A percentile compares a stretch with the other conserved stretches of the same genome.
These are phyloP conservation scores for Acrobeloides nanus DNA, from an alignment of 2,888 invertebrate genomes.

Conservation along the genomic window DNA sequence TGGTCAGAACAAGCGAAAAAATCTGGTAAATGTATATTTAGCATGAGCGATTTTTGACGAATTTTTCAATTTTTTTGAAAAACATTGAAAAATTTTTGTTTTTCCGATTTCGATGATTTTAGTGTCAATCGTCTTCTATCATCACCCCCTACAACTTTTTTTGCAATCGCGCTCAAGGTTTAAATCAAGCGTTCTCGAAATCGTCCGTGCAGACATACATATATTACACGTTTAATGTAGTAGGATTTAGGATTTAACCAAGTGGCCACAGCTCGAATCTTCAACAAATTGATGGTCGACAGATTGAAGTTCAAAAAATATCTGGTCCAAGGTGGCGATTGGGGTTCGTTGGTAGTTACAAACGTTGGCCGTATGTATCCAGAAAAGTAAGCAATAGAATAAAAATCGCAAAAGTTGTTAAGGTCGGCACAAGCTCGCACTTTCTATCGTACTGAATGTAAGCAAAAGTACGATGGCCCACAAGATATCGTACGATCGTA, in stretches of 20 bases:
- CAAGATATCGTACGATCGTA: no score
- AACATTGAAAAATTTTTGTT: neutral
- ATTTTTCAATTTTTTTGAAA: neutral
- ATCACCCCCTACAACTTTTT: no score
- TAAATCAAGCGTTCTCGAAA: neutral
- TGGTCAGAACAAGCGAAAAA: slow-evolving; percentile 61
- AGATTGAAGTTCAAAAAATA: slow-evolving; percentile 65
- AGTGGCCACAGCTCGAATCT: slow-evolving; percentile 56
- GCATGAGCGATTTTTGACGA: neutral
- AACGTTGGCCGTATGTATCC: slow-evolving; percentile 66
- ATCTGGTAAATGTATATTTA: slow-evolving; percentile 57
- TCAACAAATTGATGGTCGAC: slow-evolving; percentile 62
- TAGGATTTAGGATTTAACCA: slow-evolving; percentile 39
- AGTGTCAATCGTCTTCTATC: no score
- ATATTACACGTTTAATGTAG: neutral
- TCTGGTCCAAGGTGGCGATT: slow-evolving; percentile 74
- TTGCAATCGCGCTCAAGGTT: no score
- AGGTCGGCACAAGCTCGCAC: no score
- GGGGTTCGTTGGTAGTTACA: slow-evolving; percentile 67
- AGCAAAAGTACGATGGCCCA: no score
- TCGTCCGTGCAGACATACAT: neutral
- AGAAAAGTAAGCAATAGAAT: slow-evolving; percentile 53
- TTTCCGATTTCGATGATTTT: no score
- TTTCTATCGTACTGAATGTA: slow-evolving; percentile 4
- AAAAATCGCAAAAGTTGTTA: slow-evolving; percentile 7